Evolutionary conservation across 2,797 vertebrate species (phyloP), one percentile per base, ranked within the genome.

Genomic region (Pseudochromis fuscus): DNA sequence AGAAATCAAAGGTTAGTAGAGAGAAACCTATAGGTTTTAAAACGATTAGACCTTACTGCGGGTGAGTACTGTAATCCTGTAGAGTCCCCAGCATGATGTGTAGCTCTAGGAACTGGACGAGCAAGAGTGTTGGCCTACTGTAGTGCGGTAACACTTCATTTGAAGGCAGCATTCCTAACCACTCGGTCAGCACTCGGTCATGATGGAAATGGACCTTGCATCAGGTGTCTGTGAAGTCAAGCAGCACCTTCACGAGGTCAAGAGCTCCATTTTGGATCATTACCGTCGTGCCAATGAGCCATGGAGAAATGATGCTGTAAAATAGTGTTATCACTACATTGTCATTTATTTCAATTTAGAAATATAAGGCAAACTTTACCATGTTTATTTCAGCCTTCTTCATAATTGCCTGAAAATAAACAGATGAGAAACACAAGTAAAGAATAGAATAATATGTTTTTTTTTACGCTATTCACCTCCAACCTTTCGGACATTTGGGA

Each of bases 1-100:
- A 95, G 95, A 95, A 90, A 94, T 88, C 91, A 94, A 89, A 95
- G 94, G 95, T 95, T 95, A 95, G 95, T 95, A 94, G 82, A 92
- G 79, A 72, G 82, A 91, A 88, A 88, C 65, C 88, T 77, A 52
- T 94, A 95, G 85, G 81, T 93, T 89, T 91, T 93, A 82, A 91
- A 94, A 91, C 49, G 70, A 84, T 93, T 95, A 95, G 89, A 91
- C 80, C 90, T 94, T 93, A 93, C 91, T 90, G 83, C 82, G 72
- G 94, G 95, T 95, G 93, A 95, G 95, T 95, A 94, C 83, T 73
- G 65, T 91, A 92, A 93, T 91, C 87, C 88, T 86, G 65, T 90
- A 94, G 93, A 78, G 77, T 90, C 81, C 89, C 88, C 89, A 94
- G 95, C 94, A 95, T 95, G 94, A 90, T 68, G 48, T 74, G 91